Evolutionary conservation across 2,888 invertebrate species (phyloP).

Genomic region (Lepas anatifera): DNA sequence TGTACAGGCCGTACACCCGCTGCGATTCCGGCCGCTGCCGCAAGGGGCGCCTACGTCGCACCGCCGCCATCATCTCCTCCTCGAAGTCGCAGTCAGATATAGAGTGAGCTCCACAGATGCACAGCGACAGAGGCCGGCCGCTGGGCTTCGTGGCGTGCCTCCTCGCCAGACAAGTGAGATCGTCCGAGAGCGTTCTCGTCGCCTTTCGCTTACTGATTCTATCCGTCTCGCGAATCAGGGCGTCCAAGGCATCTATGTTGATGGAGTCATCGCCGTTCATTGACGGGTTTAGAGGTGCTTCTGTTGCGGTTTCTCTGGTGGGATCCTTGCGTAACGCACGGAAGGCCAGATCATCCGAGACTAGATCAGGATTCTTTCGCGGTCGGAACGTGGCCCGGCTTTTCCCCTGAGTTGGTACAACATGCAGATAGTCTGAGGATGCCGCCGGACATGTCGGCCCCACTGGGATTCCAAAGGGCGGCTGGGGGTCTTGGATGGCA

Average conservation of each 20-base stretch:
- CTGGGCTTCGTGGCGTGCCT: neutral
- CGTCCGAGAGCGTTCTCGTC: neutral
- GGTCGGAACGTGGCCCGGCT: conserved; percentile 49
- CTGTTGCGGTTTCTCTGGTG: neutral
- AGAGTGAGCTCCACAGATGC: neutral
- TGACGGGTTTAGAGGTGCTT: neutral
- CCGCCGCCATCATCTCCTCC: neutral
- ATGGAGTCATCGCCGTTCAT: no score
- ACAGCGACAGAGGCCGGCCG: neutral
- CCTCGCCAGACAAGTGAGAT: neutral
- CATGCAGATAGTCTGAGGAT: conserved; percentile 72
- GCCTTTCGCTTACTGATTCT: neutral
- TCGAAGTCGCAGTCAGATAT: neutral
- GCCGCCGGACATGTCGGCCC: conserved; percentile 69
- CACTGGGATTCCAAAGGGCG: conserved; percentile 79
- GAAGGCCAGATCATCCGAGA: conserved; percentile 77
- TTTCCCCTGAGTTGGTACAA: conserved; percentile 45
- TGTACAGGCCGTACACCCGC: neutral
- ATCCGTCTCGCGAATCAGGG: neutral
- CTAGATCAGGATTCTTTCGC: conserved; percentile 61
- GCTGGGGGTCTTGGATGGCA: conserved; percentile 59
- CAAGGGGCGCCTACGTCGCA: neutral
- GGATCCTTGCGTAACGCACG: conserved; percentile 72
- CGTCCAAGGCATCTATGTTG: neutral
- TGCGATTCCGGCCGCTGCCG: neutral